Conservation (phyloP, 1,140 invertebrate species). For the Drosophila obscura region DNA sequence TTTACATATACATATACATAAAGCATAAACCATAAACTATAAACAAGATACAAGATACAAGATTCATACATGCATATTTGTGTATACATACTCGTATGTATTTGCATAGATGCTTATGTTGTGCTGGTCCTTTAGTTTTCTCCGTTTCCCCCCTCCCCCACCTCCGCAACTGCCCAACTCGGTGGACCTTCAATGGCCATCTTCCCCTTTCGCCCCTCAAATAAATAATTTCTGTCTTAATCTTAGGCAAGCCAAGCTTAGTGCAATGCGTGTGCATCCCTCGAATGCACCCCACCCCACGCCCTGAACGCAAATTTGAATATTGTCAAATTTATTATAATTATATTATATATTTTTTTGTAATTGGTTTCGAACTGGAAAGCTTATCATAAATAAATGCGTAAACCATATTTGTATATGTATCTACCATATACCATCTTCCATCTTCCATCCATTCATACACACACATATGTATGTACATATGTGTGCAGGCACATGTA, state of each 20-base stretch:
- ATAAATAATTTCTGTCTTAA: conserved; percentile 14
- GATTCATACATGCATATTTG: conserved; percentile 2
- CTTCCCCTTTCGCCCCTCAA: conserved; percentile 4
- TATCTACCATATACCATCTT: conserved; percentile 34
- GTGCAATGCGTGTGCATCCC: conserved; percentile 55
- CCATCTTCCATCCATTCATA: too few species aligned
- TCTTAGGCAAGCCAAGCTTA: conserved; percentile 44
- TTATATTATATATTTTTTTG: conserved; percentile 35
- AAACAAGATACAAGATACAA: conserved; percentile 6
- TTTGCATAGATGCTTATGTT: conserved; percentile 2
- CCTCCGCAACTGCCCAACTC: background rate
- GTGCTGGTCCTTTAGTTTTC: conserved; percentile 2
- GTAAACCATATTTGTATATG: conserved; percentile 48
- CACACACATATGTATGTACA: conserved; percentile 6
- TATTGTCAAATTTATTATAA: conserved; percentile 37
- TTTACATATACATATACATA: conserved; percentile 22
- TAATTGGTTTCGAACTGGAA: conserved; percentile 62
- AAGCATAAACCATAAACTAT: background rate
- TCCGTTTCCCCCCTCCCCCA: background rate
- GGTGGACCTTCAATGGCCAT: conserved; percentile 58
- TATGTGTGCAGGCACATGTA: too few species aligned
- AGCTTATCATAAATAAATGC: conserved; percentile 64
- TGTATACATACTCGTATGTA: conserved; percentile 8
- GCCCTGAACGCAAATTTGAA: background rate
- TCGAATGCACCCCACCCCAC: background rate